phyloP scores from a whole-genome alignment of 2,113 vertebrate genomes.

The Coptodon rendalli region DNA sequence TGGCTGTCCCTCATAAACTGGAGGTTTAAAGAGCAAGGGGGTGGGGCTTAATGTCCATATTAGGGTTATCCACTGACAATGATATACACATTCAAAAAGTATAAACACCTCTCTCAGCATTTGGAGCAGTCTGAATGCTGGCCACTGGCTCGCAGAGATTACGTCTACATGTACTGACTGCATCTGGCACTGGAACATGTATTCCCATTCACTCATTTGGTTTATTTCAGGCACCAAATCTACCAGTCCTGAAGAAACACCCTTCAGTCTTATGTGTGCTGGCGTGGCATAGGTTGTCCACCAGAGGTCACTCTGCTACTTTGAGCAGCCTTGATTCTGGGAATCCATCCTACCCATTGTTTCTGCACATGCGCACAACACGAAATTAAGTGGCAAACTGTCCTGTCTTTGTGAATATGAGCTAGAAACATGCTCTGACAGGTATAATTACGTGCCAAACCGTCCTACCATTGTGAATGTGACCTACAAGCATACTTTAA shows the following conservation, averaged over 20 bases:
- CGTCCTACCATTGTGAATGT: background rate
- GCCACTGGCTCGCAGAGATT: background rate
- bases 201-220: background rate
- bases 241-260: background rate
- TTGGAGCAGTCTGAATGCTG: background rate
- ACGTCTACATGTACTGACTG: background rate
- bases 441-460: too few relatives aligned
- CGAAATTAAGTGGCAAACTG: background rate
- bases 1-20: background rate
- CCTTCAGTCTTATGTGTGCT: background rate
- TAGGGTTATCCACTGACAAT: background rate
- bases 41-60: background rate
- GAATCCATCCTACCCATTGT: background rate
- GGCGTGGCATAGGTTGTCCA: rapidly evolving
- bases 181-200: background rate
- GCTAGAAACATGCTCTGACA: too few relatives aligned
- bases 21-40: background rate
- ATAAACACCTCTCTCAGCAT: background rate
- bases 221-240: background rate
- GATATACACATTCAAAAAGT: background rate
- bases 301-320: background rate
- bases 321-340: background rate
- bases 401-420: background rate
- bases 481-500: background rate
- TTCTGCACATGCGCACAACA: rapidly evolving